Evolutionary conservation across 2,797 vertebrate species (phyloP).

Genomic region (Pyrocephalus nanus): DNA sequence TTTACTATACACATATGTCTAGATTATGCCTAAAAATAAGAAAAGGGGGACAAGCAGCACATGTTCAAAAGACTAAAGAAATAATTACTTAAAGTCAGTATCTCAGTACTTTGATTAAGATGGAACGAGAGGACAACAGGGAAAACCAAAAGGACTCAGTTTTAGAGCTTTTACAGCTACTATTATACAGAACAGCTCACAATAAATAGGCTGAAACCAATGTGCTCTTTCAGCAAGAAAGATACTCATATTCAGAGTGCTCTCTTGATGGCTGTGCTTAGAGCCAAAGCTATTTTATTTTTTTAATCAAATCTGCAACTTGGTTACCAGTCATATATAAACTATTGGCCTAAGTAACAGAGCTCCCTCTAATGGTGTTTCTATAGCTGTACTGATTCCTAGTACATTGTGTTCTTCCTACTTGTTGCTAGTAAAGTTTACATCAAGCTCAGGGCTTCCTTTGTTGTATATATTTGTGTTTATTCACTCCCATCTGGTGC

Average conservation of each 20-base stretch:
- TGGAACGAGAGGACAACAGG: neutral
- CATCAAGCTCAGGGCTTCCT: neutral
- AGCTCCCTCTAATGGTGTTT: constrained; percentile 67
- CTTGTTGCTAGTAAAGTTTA: neutral
- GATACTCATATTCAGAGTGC: neutral
- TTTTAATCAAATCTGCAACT: neutral
- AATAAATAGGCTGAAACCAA: neutral
- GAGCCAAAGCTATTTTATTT: neutral
- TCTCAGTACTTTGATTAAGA: neutral
- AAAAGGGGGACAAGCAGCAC: neutral
- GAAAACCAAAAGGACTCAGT: neutral
- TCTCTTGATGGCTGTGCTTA: neutral
- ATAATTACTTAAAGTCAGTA: neutral
- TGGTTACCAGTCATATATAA: neutral
- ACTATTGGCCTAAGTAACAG: constrained; percentile 49
- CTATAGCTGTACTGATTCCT: neutral
- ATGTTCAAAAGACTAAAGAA: neutral
- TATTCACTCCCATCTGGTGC: neutral
- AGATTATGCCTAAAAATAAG: neutral
- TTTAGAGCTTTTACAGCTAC: neutral
- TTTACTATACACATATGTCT: neutral
- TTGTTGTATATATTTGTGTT: neutral
- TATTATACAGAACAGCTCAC: neutral
- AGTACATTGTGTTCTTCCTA: neutral
- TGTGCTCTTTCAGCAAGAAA: neutral